Base-by-base conservation (phyloP, 2,113 vertebrate species). In the Actinemys pallida region DNA sequence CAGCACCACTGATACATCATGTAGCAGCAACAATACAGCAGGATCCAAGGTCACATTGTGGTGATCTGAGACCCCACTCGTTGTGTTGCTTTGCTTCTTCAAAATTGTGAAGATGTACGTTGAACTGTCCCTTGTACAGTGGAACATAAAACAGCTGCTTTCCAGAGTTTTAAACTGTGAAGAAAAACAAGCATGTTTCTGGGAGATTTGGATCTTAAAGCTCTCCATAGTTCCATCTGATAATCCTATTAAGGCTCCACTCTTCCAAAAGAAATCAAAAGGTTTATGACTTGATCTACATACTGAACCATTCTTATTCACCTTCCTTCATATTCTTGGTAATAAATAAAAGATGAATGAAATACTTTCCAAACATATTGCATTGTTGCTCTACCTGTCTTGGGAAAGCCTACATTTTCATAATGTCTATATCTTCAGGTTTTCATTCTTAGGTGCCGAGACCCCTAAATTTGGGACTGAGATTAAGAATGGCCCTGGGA, bases 101-200 rank as follows among this genome's bases (percentile, higher is more conserved):
- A 95, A 91, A 86, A 9, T 54, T 27, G 12, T 1, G 24, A 56
- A 88, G 91, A 93, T 88, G 88, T 83, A 93, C 79, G 78, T 80
- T 47, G 69, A 95, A 91, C 81, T 72, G 65, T 72, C 82, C 82
- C 78, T 80, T 88, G 54, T 78, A 57, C 56, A 42, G 82, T 29
- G 65, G 82, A 91, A 89, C 59, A 91, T 27, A 86, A 91, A 80
- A 86, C 91, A 91, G 91, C 94, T 91, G 89, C 82, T 92, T 89
- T 65, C 59, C 13, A 65, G 59, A 65, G 31, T 80, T 80, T 9
- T 13, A 86, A 75, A 83, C 83, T 8, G 45, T 29, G 86, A 89
- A 83, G 49, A 80, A 93, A 93, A 95, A 83, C 49, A 89, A 88
- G 88, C 72, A n/a, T 69, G 86, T 89, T 80, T 89, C 79, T 49